Percentiles rank a stretch among this genome's conserved stretches.
Evolutionary conservation across 2,888 invertebrate genomes (phyloP).

Genomic region (Diachrysia chrysitis): DNA sequence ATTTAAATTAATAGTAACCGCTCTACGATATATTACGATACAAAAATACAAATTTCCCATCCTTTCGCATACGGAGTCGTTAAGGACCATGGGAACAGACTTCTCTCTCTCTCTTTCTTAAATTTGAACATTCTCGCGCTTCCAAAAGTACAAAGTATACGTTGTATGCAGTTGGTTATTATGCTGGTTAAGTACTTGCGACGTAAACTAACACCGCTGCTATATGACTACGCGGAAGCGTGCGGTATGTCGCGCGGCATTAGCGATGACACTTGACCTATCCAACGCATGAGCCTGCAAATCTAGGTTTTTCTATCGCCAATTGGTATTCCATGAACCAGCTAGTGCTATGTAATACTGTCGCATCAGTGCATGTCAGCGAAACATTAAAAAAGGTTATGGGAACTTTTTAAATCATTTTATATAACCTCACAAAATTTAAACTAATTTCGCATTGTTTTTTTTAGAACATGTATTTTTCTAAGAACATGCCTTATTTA

Average conservation of each 20-base stretch:
- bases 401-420: too few species aligned
- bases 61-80: too few species aligned
- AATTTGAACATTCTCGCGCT: background rate
- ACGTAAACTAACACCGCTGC: constrained; percentile 55
- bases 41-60: too few species aligned
- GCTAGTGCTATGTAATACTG: background rate
- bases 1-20: too few species aligned
- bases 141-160: background rate
- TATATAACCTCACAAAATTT: too few species aligned
- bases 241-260: constrained; percentile 48
- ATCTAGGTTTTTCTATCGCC: constrained; percentile 32
- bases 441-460: too few species aligned
- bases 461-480: too few species aligned
- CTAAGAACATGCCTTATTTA: too few species aligned
- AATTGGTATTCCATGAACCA: constrained; percentile 10
- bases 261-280: constrained; percentile 61
- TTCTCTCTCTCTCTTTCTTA: background rate
- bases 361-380: background rate
- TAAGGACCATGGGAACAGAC: too few species aligned
- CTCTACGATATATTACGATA: too few species aligned
- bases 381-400: background rate
- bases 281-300: constrained; percentile 30
- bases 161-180: constrained; percentile 22
- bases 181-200: constrained; percentile 39
- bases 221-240: constrained; percentile 57